Base-by-base conservation (phyloP, 1,140 invertebrate species). In the Saccostrea echinata region DNA sequence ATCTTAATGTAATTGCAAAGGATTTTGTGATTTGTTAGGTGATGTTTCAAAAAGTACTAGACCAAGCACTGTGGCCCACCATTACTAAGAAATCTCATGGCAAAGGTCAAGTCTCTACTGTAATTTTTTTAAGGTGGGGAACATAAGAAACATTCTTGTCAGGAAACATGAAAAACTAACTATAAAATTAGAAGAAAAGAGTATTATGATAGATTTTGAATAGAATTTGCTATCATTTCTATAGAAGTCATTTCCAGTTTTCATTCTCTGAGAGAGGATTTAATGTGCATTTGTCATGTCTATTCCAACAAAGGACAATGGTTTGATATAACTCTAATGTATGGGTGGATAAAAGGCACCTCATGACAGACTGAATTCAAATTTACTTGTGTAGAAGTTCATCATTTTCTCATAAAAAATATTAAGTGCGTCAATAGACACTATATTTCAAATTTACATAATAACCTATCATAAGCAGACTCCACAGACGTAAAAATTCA, bases 371-470 rank as follows among this genome's bases (percentile, higher is more conserved):
- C 68, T 76, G 68, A 76, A 76, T 76, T 76, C 68, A 76, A 76
- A 76, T 76, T 76, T 76, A 76, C 68, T 76, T 76, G 68, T 76
- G 24, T 24, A 27, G 68, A 76, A 76, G 68, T 76, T 76, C 68
- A 76, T 76, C 68, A 76, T 76, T 76, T 76, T 76, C 68, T 76
- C 68, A 76, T 76, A 76, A 76, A 76, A 76, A 76, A 76, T 76
- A 27, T 76, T 76, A 76, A 76, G 33, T 76, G 68, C 68, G 68
- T 76, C 68, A 76, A 76, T 76, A 76, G 68, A 27, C 68, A 76
- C 68, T 76, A 76, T 76, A 76, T 76, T 76, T 76, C 68, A 18
- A 76, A 76, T 76, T 76, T 76, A 76, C 68, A 76, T 76, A 76
- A 76, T 76, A 76, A 76, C 68, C 68, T 27, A 76, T 76, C 68